These are phyloP conservation scores for Deilephila elpenor DNA, from an alignment of 2,888 invertebrate species.

Conservation along the genomic window DNA sequence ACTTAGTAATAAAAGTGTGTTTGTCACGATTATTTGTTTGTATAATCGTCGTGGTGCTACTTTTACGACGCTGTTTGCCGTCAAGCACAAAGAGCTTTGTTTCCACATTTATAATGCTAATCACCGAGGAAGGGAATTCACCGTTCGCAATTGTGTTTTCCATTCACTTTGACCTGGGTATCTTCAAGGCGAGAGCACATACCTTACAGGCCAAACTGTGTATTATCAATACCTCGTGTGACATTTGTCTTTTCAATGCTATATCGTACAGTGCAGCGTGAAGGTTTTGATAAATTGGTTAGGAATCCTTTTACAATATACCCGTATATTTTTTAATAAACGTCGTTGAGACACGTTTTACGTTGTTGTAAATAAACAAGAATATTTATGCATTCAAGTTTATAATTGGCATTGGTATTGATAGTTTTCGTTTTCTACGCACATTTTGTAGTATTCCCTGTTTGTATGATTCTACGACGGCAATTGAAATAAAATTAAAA, in stretches of 20 bases:
- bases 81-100: conserved; percentile 19
- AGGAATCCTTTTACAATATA: too few species aligned
- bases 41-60: background rate
- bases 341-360: too few species aligned
- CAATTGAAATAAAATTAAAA: too few species aligned
- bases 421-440: too few species aligned
- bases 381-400: too few species aligned
- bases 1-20: background rate
- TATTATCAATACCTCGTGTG: background rate
- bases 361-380: too few species aligned
- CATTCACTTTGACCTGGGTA: conserved; percentile 26
- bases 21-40: background rate
- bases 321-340: too few species aligned
- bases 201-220: background rate
- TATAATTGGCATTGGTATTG: too few species aligned
- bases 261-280: background rate
- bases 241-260: too few species aligned
- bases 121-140: conserved; percentile 23
- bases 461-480: too few species aligned
- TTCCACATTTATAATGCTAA: conserved; percentile 26
- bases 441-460: too few species aligned
- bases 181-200: conserved; percentile 26
- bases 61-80: conserved; percentile 1
- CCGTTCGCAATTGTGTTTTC: conserved; percentile 20
- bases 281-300: background rate